Evolutionary conservation across 30 jellyfish, hydroid and myxozoan genomes (phyloP), one percentile per base, ranked within the genome.

Genomic region (Aurelia coerulea): DNA sequence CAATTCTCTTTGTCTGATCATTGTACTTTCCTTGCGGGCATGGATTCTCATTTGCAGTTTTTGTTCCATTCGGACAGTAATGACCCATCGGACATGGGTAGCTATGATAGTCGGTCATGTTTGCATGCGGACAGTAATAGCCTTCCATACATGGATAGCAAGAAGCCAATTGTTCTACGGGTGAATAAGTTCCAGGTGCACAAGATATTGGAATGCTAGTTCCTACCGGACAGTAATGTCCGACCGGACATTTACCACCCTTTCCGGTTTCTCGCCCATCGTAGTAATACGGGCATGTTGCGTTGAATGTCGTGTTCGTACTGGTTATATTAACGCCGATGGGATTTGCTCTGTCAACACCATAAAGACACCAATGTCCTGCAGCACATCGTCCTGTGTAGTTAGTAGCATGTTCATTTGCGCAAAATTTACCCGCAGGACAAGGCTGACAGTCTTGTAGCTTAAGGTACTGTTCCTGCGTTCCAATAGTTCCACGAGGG

Each of bases 401-500:
- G 32, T 93, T 95, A 32, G 97, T 85, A 18, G 92, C 89, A 64
- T 74, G 85, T 42, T 85, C 96, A 29, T 16, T 49, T 5, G 79
- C 88, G 56, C 99, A 95, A 51, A 84, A 95, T 67, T 95, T 95
- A 42, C 99, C 99, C n/a, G 94, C 89, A 1, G 99, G 98, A 68
- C 99, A 95, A 16, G 98, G 96, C 69, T 81, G 91, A 71, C 99
- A 95, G 69, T 95, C 98, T 31, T 71, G 89, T 18, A 90, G 62
- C 51, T 88, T 71, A 65, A 69, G 79, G 65, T 95, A 95, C 41
- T 85, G 72, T 50, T 37, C 66, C 74, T 90, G 96, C 51, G 88
- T 56, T 2, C 99, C 99, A 51, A 68, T 85, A 13, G 99, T 95
- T 62, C 99, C 99, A 46, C 98, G 97, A 14, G 99, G 99, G 78